Evolutionary conservation across 2,113 vertebrate species (phyloP).

Genomic region (Pomatorhinus ruficollis): DNA sequence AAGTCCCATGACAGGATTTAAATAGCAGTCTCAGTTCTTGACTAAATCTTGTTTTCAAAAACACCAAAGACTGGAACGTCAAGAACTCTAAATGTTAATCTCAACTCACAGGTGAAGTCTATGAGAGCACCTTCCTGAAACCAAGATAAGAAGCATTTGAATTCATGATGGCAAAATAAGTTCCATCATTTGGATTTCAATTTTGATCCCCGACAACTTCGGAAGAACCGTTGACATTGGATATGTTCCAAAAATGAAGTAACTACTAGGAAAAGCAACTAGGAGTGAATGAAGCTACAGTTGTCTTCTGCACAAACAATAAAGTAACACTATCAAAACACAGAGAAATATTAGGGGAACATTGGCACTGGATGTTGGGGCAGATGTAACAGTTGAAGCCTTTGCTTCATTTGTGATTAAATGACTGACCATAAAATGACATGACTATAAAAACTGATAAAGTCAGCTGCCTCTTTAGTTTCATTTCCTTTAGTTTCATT

Average conservation of each 20-base stretch:
- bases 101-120: background rate
- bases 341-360: background rate
- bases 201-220: rapidly evolving
- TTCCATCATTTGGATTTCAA: background rate
- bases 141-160: background rate
- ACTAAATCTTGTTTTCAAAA: background rate
- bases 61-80: background rate
- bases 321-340: background rate
- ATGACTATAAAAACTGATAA: background rate
- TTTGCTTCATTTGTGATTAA: background rate
- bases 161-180: background rate
- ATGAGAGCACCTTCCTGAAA: background rate
- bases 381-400: background rate
- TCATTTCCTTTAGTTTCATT: background rate
- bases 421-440: background rate
- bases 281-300: background rate
- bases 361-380: rapidly evolving
- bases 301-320: background rate
- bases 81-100: background rate
- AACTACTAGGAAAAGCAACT: background rate
- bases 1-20: background rate
- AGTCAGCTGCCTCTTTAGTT: background rate
- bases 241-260: background rate
- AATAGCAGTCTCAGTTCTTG: background rate
- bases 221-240: background rate